A percentile compares a stretch with the other conserved stretches of the same genome.
Conservation (phyloP, 2,797 vertebrate genomes). For the Zalophus californianus region DNA sequence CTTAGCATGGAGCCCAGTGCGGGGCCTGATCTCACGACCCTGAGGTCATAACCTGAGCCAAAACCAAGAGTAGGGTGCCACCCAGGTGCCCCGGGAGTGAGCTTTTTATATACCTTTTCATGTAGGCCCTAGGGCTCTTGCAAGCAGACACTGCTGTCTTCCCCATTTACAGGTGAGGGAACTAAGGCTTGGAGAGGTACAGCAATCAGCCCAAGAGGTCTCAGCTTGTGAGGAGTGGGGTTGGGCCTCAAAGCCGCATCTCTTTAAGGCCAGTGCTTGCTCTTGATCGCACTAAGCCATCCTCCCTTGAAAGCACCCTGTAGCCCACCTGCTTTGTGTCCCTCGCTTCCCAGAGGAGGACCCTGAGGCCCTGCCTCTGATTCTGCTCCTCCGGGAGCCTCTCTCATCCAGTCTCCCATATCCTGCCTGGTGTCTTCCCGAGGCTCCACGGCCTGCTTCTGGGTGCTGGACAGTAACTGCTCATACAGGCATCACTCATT, state of each 20-base stretch:
- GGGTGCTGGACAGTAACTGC: too few relatives aligned
- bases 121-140: not conserved
- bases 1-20: not conserved
- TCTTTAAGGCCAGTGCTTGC: not conserved
- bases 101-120: not conserved
- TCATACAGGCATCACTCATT: not conserved
- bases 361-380: not conserved
- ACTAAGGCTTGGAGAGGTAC: not conserved
- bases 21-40: not conserved
- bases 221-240: not conserved
- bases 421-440: not conserved
- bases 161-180: not conserved
- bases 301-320: not conserved
- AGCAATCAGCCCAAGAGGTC: not conserved
- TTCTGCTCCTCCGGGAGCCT: not conserved
- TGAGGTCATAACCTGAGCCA: not conserved
- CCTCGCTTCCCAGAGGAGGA: not conserved
- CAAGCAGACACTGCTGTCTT: not conserved
- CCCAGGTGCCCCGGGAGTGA: not conserved
- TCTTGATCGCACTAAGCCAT: not conserved
- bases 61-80: not conserved
- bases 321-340: not conserved
- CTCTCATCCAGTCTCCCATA: not conserved
- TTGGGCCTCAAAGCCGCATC: not conserved
- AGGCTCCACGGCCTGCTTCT: not conserved